A percentile compares a stretch with the other conserved stretches of the same genome.
These are phyloP conservation scores for Cheilosia vernalis DNA, from an alignment of 2,888 invertebrate species.

Conservation along the genomic window DNA sequence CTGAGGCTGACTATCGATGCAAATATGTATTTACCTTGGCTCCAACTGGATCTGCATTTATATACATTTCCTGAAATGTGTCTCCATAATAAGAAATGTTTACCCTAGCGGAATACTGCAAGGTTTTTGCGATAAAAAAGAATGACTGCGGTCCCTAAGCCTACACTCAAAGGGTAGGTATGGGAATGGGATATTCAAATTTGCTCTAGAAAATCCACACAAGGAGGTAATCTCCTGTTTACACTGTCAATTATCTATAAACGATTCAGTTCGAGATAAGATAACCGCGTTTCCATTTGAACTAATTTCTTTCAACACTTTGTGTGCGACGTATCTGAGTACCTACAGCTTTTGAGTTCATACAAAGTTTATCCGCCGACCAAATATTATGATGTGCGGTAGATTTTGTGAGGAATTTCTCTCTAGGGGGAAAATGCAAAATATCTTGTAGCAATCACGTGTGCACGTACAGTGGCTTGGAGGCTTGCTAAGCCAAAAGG, in stretches of 20 bases:
- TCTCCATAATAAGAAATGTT: slow-evolving; percentile 31
- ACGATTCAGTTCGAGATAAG: slow-evolving; percentile 45
- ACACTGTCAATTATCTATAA: slow-evolving; percentile 29
- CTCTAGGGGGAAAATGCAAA: slow-evolving; percentile 36
- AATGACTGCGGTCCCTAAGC: background rate
- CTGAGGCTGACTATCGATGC: slow-evolving; percentile 31
- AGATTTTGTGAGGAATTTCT: background rate
- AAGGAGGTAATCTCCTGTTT: slow-evolving; percentile 50
- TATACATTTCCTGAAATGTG: slow-evolving; percentile 58
- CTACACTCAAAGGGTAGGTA: background rate
- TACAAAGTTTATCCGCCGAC: background rate
- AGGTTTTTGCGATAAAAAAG: slow-evolving; percentile 16
- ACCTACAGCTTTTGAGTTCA: slow-evolving; percentile 7
- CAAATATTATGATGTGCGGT: background rate
- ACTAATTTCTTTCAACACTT: slow-evolving; percentile 45
- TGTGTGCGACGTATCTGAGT: background rate
- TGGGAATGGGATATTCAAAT: slow-evolving; percentile 41
- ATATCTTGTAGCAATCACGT: slow-evolving; percentile 32
- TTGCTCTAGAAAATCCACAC: slow-evolving; percentile 20
- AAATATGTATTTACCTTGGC: slow-evolving; percentile 24
- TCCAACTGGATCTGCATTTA: background rate
- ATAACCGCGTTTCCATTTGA: slow-evolving; percentile 39
- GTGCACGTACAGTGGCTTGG: background rate
- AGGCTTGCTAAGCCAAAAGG: slow-evolving; percentile 12
- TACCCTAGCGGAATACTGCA: slow-evolving; percentile 35